Base-by-base conservation (phyloP, 2,888 invertebrate species). In the Isoperla grammatica region DNA sequence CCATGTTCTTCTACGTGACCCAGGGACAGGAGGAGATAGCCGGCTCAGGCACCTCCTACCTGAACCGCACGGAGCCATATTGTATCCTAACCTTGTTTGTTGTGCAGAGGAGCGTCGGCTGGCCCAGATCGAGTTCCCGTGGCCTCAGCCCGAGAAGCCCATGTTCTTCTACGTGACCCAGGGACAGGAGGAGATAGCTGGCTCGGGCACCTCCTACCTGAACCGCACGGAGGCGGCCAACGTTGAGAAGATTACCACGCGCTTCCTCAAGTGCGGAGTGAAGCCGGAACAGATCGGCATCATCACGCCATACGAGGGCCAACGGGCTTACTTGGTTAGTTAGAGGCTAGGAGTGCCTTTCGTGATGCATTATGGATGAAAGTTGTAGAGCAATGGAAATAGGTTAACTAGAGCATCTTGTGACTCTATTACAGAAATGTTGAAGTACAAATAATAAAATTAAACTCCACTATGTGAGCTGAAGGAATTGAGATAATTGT, bases 141-240 rank as follows among this genome's bases (percentile, higher is more conserved):
- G 98, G 97, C 99, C 99, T 0, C 86, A 90, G 37, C 85, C 86
- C 0, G 97, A 98, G 69, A 88, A 95, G 59, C 99, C 99, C 0
- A 96, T 99, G 94, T 95, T 99, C 77, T 99, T 99, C 76, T 92
- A 98, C 72, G 95, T 96, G 0, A 97, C 97, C 0, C 92, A 92
- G 71, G 99, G 99, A 0, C 95, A 97, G 73, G 99, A 99, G 73
- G 99, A 99, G 76, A 98, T 99, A 59, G 96, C 97, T 37, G 95
- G 96, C 0, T 95, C 95, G 1, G 99, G 99, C 12, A 99, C 99
- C 0, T 99, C 98, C 0, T 99, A 98, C 71, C 78, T 99, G 55
- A 99, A 99, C 76, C 80, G 99, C 66, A 98, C 99, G 0, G 99
- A 99, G 75, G 99, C 99, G 0, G 90, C 97, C 0, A 96, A 96